Percentiles rank a stretch among this genome's conserved stretches.
These are phyloP conservation scores for Lissocephala sabroskyi DNA, from an alignment of 2,888 invertebrate genomes.

Conservation along the genomic window DNA sequence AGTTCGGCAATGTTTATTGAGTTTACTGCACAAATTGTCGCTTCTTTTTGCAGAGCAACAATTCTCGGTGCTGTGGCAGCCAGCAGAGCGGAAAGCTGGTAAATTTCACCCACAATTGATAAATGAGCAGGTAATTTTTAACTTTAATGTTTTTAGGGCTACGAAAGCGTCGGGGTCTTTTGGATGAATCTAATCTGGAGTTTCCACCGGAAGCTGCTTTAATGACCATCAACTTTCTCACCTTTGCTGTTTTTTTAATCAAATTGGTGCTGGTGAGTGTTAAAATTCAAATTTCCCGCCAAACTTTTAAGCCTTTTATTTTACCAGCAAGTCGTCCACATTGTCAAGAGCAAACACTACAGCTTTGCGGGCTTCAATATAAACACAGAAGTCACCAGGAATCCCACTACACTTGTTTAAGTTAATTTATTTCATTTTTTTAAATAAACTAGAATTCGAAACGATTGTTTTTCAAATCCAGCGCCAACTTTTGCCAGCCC, in stretches of 20 bases:
- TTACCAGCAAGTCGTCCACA: constrained; percentile 78
- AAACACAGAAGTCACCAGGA: constrained; percentile 39
- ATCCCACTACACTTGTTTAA: constrained; percentile 17
- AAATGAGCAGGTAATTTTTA: no score
- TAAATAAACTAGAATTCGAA: no score
- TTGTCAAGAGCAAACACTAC: constrained; percentile 77
- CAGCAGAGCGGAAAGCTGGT: constrained; percentile 44
- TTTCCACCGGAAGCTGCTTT: constrained; percentile 88
- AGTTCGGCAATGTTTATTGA: constrained; percentile 7
- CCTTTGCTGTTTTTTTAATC: constrained; percentile 88
- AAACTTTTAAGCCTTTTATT: constrained; percentile 4
- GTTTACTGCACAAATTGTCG: neutral
- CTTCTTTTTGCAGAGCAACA: constrained; percentile 71
- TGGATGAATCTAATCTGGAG: constrained; percentile 77
- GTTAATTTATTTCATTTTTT: no score
- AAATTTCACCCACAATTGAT: constrained; percentile 32
- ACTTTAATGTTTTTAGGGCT: no score
- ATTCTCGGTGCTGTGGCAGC: constrained; percentile 74
- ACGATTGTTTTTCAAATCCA: no score
- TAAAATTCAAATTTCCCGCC: neutral
- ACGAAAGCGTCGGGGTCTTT: constrained; percentile 57
- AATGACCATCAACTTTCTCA: constrained; percentile 87
- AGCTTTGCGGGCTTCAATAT: constrained; percentile 59
- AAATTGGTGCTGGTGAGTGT: constrained; percentile 84
- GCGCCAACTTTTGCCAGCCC: no score